These are phyloP conservation scores for Lucifuga dentata DNA, from an alignment of 2,113 vertebrate genomes.

Conservation along the genomic window DNA sequence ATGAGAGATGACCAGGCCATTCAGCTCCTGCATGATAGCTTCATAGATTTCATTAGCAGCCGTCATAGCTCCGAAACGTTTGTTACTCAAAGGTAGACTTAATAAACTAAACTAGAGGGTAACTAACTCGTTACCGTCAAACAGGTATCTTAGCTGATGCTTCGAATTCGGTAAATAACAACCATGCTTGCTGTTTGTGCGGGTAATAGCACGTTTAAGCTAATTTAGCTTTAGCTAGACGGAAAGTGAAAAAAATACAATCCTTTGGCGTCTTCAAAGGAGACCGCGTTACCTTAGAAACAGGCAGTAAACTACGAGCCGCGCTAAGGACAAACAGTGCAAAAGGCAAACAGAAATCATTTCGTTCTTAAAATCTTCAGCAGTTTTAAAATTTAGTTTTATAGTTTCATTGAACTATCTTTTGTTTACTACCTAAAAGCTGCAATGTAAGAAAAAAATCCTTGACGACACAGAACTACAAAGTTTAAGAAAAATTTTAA, in stretches of 20 bases:
- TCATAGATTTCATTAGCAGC: constrained; percentile 70
- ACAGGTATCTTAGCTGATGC: background rate
- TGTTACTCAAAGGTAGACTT: too few species aligned
- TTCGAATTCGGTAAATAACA: rapidly evolving
- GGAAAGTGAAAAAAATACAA: background rate
- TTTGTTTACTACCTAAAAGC: too few species aligned
- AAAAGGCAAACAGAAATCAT: constrained; percentile 16
- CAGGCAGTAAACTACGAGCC: constrained; percentile 9
- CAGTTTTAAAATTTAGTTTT: too few species aligned
- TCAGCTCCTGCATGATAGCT: constrained; percentile 79
- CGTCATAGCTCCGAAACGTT: constrained; percentile 49
- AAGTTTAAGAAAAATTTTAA: too few species aligned
- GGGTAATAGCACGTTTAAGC: too few species aligned
- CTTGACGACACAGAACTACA: too few species aligned
- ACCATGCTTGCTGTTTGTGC: background rate
- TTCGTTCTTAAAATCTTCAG: too few species aligned
- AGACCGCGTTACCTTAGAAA: constrained; percentile 70
- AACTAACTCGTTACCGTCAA: rapidly evolving
- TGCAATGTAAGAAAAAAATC: too few species aligned
- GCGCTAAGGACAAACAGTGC: constrained; percentile 52
- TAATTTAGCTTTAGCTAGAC: background rate
- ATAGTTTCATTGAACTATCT: too few species aligned
- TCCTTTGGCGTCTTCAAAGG: background rate
- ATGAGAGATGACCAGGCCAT: constrained; percentile 72
- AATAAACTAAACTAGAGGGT: too few species aligned